A percentile compares a stretch with the other conserved stretches of the same genome.
Evolutionary conservation across 2,888 invertebrate genomes (phyloP).

Genomic region (Diaprepes abbreviatus): DNA sequence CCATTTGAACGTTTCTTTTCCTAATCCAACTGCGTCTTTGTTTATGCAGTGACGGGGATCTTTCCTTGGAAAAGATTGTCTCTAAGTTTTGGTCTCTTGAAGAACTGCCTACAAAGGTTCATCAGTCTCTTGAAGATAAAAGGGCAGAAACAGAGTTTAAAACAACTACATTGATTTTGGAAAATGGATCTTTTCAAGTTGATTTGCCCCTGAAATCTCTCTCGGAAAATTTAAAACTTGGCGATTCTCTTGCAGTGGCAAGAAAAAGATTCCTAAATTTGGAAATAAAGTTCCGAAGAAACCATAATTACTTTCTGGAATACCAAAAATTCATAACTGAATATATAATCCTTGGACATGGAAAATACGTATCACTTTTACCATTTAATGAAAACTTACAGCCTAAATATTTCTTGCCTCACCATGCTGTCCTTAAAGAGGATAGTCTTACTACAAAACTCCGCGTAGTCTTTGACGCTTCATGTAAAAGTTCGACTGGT

Average conservation of each 20-base stretch:
- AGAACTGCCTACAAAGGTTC: neutral
- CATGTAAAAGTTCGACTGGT: too few species aligned
- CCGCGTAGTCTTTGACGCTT: too few species aligned
- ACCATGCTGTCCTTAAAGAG: conserved; percentile 37
- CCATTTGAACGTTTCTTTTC: neutral
- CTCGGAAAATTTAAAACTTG: conserved; percentile 7
- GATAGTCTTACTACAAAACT: too few species aligned
- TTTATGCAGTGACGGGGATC: neutral
- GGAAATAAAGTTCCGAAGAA: conserved; percentile 14
- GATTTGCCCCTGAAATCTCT: conserved; percentile 24
- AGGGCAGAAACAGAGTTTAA: conserved; percentile 5
- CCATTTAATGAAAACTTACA: neutral
- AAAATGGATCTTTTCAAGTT: conserved; percentile 23
- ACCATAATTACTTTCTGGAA: neutral
- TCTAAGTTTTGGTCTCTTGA: conserved; percentile 22
- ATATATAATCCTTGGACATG: conserved; percentile 13
- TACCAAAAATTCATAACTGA: conserved; percentile 34
- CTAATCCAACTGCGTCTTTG: neutral
- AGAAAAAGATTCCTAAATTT: conserved; percentile 15
- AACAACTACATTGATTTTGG: neutral
- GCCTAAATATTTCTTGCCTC: conserved; percentile 29
- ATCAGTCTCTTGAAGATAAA: conserved; percentile 15
- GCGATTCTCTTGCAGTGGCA: conserved; percentile 23
- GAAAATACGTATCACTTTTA: neutral
- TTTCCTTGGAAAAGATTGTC: neutral